Evolutionary conservation across 2,797 vertebrate genomes (phyloP).

Genomic region (Dromococcyx pavoninus): DNA sequence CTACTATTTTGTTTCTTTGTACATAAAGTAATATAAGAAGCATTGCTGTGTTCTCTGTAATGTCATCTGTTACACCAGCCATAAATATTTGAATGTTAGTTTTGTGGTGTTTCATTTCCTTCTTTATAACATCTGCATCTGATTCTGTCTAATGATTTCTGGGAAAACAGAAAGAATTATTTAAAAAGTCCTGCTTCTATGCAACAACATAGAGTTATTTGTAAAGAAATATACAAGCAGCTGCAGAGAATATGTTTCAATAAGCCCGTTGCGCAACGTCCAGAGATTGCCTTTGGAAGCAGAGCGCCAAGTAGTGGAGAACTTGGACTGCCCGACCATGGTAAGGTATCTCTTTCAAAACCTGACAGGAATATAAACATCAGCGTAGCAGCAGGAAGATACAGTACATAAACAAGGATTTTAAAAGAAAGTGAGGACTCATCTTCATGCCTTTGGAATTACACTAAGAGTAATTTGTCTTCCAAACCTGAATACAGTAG

Average conservation of each 20-base stretch:
- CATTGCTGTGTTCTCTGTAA: background rate
- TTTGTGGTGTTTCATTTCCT: background rate
- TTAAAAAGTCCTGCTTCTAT: background rate
- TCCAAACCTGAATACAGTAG: background rate
- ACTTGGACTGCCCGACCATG: background rate
- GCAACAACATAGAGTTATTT: background rate
- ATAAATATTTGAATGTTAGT: background rate
- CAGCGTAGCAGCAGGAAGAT: background rate
- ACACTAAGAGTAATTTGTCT: background rate
- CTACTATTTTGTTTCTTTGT: background rate
- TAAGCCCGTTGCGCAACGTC: accelerated
- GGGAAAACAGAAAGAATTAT: background rate
- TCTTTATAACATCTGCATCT: background rate
- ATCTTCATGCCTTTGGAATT: background rate
- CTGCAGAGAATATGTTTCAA: background rate
- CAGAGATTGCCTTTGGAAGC: background rate
- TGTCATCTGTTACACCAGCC: background rate
- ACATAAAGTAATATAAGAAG: background rate
- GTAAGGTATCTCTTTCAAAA: background rate
- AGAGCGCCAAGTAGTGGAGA: background rate
- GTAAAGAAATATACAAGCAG: background rate
- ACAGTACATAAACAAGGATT: background rate
- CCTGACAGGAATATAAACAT: background rate
- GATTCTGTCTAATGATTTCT: background rate
- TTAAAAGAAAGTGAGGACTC: background rate